Base-by-base conservation (phyloP, 2,113 vertebrate species). In the Periophthalmus modestus region DNA sequence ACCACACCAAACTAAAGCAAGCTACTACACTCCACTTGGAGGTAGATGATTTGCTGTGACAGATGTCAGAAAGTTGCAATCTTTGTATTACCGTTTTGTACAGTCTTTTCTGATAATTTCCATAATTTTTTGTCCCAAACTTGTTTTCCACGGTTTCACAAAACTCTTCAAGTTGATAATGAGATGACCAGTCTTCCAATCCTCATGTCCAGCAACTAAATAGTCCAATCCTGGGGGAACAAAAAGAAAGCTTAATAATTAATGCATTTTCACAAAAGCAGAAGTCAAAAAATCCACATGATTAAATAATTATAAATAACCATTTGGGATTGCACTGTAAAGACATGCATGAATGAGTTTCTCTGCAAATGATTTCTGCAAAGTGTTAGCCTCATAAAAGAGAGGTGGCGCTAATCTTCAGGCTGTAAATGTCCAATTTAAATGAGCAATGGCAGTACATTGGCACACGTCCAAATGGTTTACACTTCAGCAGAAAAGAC, bases 161-260 rank as follows among this genome's bases (percentile, higher is more conserved):
- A 98, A 94, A 84, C 97, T 99, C 88, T 97, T 97, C 93, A 96
- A 95, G 89, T 98, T 96, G 85, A 99, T 94, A 0, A 97, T 76
- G 48, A 97, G 92, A 52, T 89, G 93, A 68, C 94, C 93, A 0
- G 89, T 96, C 85, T 86, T 95, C 79, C 94, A 66, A 47, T 97
- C 95, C 83, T 96, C 92, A 0, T 98, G 95, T 71, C 97, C 97
- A 2, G 95, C 95, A 46, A 98, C 95, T 0, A 97, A 91, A 75
- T 98, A 98, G 80, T 97, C 95, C 84, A 93, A 72, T 52, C 92
- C 92, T 92, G 68, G 12, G 46, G 65, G 28, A 23, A 59, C 28
- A 28, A 24, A 59, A 59, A 24, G 19, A 28, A 48, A 46, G 68
- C 28, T 62, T 15, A 33, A 2, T 43, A 23, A 48, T 52, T 3